Conservation (phyloP, 2,888 invertebrate genomes). For the Geotrupes spiniger region DNA sequence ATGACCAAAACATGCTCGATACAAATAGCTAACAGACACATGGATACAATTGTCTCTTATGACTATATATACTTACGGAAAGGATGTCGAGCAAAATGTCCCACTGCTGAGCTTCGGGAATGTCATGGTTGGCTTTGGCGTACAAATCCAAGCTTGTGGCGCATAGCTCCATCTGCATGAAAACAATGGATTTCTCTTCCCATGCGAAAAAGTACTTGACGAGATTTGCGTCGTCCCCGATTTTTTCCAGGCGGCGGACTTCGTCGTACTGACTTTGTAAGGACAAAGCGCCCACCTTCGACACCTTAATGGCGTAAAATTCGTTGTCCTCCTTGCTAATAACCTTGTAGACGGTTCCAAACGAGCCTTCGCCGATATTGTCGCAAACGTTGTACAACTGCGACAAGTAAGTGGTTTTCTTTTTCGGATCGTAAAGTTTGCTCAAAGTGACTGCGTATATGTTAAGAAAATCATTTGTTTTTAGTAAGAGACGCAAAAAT, state of each 20-base stretch:
- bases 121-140: slow-evolving; percentile 54
- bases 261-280: slow-evolving; percentile 60
- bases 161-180: slow-evolving; percentile 71
- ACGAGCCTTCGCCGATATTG: slow-evolving; percentile 70
- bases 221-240: slow-evolving; percentile 66
- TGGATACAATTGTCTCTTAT: neutral
- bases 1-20: too few relatives aligned
- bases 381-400: slow-evolving; percentile 63
- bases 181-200: slow-evolving; percentile 68
- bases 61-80: slow-evolving; percentile 37
- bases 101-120: slow-evolving; percentile 64
- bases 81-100: slow-evolving; percentile 63
- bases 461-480: slow-evolving; percentile 20
- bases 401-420: slow-evolving; percentile 57
- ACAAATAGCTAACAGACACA: neutral
- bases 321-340: slow-evolving; percentile 62
- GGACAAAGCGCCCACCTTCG: slow-evolving; percentile 59
- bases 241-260: slow-evolving; percentile 65
- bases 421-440: slow-evolving; percentile 45
- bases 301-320: slow-evolving; percentile 70
- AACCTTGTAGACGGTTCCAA: slow-evolving; percentile 71
- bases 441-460: slow-evolving; percentile 38
- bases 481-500: too few relatives aligned
- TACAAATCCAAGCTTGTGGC: slow-evolving; percentile 60
- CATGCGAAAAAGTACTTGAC: slow-evolving; percentile 67